A percentile compares a stretch with the other conserved stretches of the same genome.
Conservation (phyloP, 2,797 vertebrate genomes). For the Ataeniobius toweri region DNA sequence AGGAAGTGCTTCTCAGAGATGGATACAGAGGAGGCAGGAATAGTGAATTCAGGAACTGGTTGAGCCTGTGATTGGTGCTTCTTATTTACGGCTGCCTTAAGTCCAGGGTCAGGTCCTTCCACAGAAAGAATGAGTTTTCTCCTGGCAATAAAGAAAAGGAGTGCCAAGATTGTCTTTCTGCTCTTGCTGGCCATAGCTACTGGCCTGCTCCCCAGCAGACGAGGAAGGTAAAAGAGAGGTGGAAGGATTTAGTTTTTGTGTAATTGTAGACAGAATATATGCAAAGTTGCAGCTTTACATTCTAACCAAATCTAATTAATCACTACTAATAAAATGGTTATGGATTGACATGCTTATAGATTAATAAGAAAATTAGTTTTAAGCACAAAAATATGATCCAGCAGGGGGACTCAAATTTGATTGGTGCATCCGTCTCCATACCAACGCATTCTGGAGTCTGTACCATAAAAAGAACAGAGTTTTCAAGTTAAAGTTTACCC, state of each 20-base stretch:
- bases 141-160: conserved; percentile 69
- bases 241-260: conserved; percentile 22
- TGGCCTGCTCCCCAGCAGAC: conserved; percentile 43
- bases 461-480: neutral
- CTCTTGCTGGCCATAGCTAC: conserved; percentile 49
- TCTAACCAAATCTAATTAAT: neutral
- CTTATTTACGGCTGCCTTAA: conserved; percentile 78
- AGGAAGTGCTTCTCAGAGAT: conserved; percentile 11
- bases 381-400: neutral
- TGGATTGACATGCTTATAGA: neutral
- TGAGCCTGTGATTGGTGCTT: conserved; percentile 59
- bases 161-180: conserved; percentile 58
- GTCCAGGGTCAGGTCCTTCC: conserved; percentile 76
- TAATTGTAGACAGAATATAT: conserved; percentile 2
- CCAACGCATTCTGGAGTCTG: neutral
- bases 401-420: neutral
- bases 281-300: neutral
- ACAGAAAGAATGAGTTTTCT: conserved; percentile 68
- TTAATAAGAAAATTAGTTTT: neutral
- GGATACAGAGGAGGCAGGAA: conserved; percentile 49
- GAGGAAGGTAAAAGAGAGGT: conserved; percentile 28
- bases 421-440: neutral
- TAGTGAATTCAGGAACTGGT: conserved; percentile 51
- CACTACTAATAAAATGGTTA: conserved; percentile 3
- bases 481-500: too few species aligned